phyloP scores from a whole-genome alignment of 2,797 vertebrate species.

The Buphagus erythrorhynchus region DNA sequence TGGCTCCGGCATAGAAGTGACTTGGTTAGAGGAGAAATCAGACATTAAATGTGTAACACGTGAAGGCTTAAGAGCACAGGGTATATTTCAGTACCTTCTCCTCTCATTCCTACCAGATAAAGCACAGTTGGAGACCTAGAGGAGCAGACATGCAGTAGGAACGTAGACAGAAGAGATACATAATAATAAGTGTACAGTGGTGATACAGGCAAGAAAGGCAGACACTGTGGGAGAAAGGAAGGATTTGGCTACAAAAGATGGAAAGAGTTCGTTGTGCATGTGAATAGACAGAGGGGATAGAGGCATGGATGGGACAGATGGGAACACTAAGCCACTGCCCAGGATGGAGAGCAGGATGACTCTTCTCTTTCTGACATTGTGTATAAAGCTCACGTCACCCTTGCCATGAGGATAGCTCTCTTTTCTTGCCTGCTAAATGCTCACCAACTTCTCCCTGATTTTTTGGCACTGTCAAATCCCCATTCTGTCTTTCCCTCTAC shows the following conservation, averaged over 20 bases:
- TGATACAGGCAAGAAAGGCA: background rate
- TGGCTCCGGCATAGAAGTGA: background rate
- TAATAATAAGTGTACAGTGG: background rate
- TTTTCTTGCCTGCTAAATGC: background rate
- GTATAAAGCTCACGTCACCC: background rate
- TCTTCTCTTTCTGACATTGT: background rate
- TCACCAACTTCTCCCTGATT: background rate
- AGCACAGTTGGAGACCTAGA: background rate
- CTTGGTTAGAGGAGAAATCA: background rate
- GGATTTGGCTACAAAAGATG: background rate
- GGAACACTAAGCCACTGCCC: background rate
- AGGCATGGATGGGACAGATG: fast-evolving
- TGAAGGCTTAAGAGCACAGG: background rate
- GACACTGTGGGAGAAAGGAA: background rate
- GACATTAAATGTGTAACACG: background rate
- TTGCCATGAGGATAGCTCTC: background rate
- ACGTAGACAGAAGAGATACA: background rate
- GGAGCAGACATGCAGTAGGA: background rate
- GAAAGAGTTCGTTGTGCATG: background rate
- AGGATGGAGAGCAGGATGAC: background rate
- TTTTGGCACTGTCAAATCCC: background rate
- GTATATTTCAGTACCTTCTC: background rate
- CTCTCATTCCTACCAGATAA: background rate
- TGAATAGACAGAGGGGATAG: background rate
- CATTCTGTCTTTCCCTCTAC: background rate